Evolutionary conservation across 1,140 invertebrate genomes (phyloP).

Genomic region (Ceratina australensis): DNA sequence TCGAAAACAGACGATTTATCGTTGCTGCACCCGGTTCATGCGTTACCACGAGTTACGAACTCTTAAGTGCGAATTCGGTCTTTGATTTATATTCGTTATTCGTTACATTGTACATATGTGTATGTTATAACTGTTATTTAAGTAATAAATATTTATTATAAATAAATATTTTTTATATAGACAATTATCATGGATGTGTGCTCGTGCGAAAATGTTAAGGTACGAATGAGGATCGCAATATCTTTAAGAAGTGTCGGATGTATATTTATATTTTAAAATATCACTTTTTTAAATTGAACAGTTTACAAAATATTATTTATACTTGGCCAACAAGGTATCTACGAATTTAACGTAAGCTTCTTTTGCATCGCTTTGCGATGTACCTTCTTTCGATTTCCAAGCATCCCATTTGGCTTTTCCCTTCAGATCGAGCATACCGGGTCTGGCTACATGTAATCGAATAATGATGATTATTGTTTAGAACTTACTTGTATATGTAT

Average conservation of each 20-base stretch:
- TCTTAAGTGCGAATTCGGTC: no score
- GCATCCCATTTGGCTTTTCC: constrained; percentile 88
- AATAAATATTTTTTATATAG: no score
- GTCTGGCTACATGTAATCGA: constrained; percentile 73
- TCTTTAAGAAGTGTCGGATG: no score
- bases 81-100: no score
- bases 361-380: constrained; percentile 81
- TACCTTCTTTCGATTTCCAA: constrained; percentile 85
- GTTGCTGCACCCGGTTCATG: constrained; percentile 57
- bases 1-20: constrained; percentile 61
- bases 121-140: no score
- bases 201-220: no score
- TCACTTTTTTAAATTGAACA: not conserved
- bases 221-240: no score
- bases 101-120: no score
- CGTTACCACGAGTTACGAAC: constrained; percentile 14
- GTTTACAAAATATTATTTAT: constrained; percentile 58
- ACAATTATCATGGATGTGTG: no score
- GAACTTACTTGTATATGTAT: not conserved
- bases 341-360: constrained; percentile 80
- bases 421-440: constrained; percentile 86
- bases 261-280: constrained; percentile 8
- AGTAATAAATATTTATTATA: no score
- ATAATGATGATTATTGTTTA: constrained; percentile 1
- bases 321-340: constrained; percentile 60